These are phyloP conservation scores for Axis porcinus DNA, from an alignment of 2,113 vertebrate species.

Conservation along the genomic window DNA sequence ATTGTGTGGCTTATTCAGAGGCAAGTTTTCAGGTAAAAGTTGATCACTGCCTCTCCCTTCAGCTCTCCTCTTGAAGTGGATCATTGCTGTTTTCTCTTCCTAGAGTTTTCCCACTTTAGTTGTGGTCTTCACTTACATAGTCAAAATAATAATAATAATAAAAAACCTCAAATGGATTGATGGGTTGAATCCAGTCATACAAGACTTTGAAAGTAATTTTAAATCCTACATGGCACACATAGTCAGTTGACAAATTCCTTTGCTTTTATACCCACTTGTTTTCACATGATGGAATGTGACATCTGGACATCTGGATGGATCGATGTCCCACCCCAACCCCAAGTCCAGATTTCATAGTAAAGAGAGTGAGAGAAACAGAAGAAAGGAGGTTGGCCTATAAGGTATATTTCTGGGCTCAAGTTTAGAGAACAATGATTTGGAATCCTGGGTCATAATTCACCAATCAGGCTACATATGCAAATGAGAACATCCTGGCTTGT, in stretches of 20 bases:
- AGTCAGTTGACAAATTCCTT: not conserved
- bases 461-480: constrained; percentile 64
- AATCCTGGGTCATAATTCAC: constrained; percentile 57
- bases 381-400: not conserved
- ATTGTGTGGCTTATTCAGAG: not conserved
- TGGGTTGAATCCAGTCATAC: not conserved
- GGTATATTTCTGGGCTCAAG: constrained; percentile 3
- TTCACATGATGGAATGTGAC: not conserved
- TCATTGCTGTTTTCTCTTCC: constrained; percentile 24
- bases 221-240: not conserved
- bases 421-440: constrained; percentile 55
- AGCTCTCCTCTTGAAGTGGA: not conserved
- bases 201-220: not conserved
- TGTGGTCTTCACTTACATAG: not conserved
- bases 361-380: not conserved
- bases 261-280: not conserved
- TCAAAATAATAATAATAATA: not conserved
- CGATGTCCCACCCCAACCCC: not conserved
- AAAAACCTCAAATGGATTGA: not conserved
- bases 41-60: not conserved
- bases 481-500: constrained; percentile 61
- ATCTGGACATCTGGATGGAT: too few species aligned
- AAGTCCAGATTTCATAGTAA: not conserved
- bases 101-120: not conserved
- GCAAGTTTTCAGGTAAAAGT: constrained; percentile 9